These are phyloP conservation scores for Chiloscyllium plagiosum DNA, from an alignment of 2,113 vertebrate genomes.

Conservation along the genomic window DNA sequence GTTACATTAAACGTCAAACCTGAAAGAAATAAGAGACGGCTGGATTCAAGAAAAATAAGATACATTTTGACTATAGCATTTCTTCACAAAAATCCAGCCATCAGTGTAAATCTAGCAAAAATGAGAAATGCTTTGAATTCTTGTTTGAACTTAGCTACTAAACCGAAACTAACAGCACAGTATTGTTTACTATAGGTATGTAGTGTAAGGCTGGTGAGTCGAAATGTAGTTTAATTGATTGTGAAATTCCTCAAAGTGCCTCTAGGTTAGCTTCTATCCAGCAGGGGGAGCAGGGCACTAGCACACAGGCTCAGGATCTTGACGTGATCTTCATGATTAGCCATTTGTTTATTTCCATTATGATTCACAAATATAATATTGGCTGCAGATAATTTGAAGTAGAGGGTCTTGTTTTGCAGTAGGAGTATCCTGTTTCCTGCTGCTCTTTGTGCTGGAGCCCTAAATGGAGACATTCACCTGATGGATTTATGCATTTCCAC, in stretches of 20 bases:
- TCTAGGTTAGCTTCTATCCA: constrained; percentile 44
- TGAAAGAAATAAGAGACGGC: not conserved
- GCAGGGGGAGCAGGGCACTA: constrained; percentile 71
- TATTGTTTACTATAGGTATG: no score
- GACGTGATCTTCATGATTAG: constrained; percentile 28
- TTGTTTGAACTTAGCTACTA: not conserved
- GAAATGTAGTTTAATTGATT: not conserved
- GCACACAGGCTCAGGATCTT: constrained; percentile 48
- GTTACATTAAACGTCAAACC: no score
- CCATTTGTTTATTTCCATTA: constrained; percentile 36
- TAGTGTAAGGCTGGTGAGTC: not conserved
- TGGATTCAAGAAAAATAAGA: not conserved
- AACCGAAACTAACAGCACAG: not conserved
- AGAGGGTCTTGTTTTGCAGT: constrained; percentile 11
- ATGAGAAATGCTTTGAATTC: not conserved
- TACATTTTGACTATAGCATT: not conserved
- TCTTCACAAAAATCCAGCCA: no score
- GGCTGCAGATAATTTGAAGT: constrained; percentile 21
- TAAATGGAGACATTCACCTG: constrained; percentile 21
- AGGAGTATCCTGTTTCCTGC: constrained; percentile 24
- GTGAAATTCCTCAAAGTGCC: not conserved
- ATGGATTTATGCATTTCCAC: constrained; percentile 14
- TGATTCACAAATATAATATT: constrained; percentile 19
- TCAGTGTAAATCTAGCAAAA: not conserved
- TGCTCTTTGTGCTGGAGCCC: not conserved